Evolutionary conservation across 2,113 vertebrate species (phyloP).

Genomic region (Sinocyclocheilus grahami): DNA sequence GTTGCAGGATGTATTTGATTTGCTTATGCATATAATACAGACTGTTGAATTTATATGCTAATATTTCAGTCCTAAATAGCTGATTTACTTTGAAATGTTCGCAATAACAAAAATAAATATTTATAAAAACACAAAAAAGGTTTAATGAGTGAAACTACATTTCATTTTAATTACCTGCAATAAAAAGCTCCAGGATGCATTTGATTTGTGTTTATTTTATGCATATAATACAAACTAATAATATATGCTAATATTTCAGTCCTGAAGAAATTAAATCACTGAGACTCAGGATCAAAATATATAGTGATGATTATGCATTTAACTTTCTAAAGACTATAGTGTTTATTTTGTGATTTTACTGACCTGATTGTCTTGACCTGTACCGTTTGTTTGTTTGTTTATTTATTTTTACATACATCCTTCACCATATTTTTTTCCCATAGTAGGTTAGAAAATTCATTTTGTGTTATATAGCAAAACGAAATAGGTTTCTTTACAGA

Average conservation of each 20-base stretch:
- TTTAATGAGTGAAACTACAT: too few species aligned
- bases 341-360: neutral
- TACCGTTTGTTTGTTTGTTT: too few species aligned
- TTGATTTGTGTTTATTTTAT: neutral
- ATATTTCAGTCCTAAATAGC: too few species aligned
- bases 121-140: too few species aligned
- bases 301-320: neutral
- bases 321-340: neutral
- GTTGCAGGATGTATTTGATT: neutral
- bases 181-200: neutral
- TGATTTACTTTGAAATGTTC: too few species aligned
- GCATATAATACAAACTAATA: neutral
- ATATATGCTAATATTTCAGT: neutral
- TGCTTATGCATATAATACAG: neutral
- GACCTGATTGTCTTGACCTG: too few species aligned
- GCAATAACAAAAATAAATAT: too few species aligned
- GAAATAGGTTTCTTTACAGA: neutral
- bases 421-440: neutral
- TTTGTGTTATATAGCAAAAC: neutral
- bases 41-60: too few species aligned
- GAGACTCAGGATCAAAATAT: neutral
- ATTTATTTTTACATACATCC: too few species aligned
- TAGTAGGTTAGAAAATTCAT: neutral
- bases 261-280: neutral
- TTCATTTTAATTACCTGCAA: too few species aligned